Evolutionary conservation across 2,797 vertebrate species (phyloP).

Genomic region (Nannoperca obscura): DNA sequence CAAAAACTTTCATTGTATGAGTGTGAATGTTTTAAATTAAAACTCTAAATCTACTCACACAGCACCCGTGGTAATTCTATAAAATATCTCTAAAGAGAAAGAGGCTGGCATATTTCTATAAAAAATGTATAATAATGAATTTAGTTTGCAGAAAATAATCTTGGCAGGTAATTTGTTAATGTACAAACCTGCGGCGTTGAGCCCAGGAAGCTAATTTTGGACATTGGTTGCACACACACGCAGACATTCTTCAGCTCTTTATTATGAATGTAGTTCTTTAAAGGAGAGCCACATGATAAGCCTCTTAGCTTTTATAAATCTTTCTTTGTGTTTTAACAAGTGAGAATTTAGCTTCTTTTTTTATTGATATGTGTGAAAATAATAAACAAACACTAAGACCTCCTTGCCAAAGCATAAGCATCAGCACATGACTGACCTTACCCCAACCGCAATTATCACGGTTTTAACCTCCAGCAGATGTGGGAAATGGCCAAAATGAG

Average conservation of each 20-base stretch:
- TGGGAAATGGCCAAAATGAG: constrained; percentile 22
- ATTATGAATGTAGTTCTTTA: constrained; percentile 16
- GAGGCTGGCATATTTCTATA: background rate
- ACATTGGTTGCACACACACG: constrained; percentile 13
- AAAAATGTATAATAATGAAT: constrained; percentile 30
- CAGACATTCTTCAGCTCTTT: constrained; percentile 3
- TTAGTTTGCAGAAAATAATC: constrained; percentile 18
- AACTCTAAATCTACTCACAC: constrained; percentile 9
- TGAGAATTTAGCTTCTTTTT: background rate
- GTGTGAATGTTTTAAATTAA: constrained; percentile 9
- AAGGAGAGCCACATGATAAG: constrained; percentile 18
- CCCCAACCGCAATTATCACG: background rate
- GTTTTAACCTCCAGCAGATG: background rate
- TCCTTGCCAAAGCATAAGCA: background rate
- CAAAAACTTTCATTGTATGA: background rate
- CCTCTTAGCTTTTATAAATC: constrained; percentile 24
- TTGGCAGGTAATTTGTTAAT: constrained; percentile 14
- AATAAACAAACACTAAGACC: background rate
- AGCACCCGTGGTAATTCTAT: background rate
- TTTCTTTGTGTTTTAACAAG: constrained; percentile 17
- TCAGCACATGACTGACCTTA: constrained; percentile 6
- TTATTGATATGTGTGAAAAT: background rate
- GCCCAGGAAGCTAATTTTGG: constrained; percentile 17
- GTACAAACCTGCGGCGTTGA: background rate
- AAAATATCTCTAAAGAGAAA: background rate